Base-by-base conservation (phyloP, 2,113 vertebrate species). In the Alethe castanea region DNA sequence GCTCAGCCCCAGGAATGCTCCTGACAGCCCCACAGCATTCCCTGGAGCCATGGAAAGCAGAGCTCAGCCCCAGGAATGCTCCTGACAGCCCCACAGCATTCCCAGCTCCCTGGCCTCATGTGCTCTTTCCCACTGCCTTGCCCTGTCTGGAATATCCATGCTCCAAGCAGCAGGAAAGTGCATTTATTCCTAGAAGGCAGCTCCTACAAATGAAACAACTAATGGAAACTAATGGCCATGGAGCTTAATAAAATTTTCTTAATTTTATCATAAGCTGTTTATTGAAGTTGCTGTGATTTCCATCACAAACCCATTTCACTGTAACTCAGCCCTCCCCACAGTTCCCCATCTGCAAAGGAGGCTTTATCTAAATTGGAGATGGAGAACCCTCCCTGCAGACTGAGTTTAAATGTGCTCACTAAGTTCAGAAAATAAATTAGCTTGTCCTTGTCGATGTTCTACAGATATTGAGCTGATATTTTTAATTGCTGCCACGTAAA, bases 111-210 rank as follows among this genome's bases (percentile, higher is more conserved):
- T 52, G 50, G 9, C 9, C 50, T 53, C 26, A 1, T 52, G 50
- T 28, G 9, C 48, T 50, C 50, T 52, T 28, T 52, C 26, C 50
- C 50, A 28, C 40, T 45, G 47, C 22, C 33, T 7, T 6, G 16
- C 31, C 36, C 23, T 7, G 3, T 6, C 5, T 22, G 38, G 44
- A 61, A 8, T 13, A 3, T 6, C 48, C 3, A 7, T 9, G 6
- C 11, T 31, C 71, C 76, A 5, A 1, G 3, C 38, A 29, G 31
- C 33, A 48, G 76, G 31, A 74, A 92, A 65, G 48, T 8, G 6
- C 14, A 4, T 48, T 81, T 26, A 19, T 56, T 64, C 56, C 54
- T 59, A 0, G 57, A 42, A 61, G n/a, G 15, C 53, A 36, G 17
- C 2, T 62, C 78, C 50, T 48, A 6, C 19, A 48, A 40, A 57